Conservation (phyloP, 2,888 invertebrate genomes). For the Petrolisthes manimaculis region DNA sequence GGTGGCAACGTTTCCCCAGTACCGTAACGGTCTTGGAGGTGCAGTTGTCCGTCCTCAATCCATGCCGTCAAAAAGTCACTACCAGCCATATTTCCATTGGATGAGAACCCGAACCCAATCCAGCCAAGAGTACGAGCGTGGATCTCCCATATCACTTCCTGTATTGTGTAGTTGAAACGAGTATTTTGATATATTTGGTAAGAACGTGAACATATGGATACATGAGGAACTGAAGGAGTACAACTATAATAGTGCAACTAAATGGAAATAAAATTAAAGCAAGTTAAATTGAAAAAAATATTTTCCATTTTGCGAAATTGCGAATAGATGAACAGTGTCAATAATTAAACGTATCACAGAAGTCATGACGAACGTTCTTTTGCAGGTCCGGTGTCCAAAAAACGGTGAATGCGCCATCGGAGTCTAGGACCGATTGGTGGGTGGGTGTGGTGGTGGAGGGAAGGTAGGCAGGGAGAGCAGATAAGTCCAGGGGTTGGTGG, state of each 20-base stretch:
- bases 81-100: constrained; percentile 68
- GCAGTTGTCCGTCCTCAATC: constrained; percentile 66
- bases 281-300: no score
- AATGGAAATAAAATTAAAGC: no score
- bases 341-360: neutral
- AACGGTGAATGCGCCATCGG: constrained; percentile 38
- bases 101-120: constrained; percentile 69
- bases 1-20: constrained; percentile 58
- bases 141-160: constrained; percentile 52
- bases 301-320: no score
- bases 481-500: neutral
- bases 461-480: neutral
- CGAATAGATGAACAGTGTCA: no score
- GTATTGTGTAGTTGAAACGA: neutral
- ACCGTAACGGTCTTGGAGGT: constrained; percentile 66
- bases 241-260: neutral
- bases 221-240: neutral
- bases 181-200: neutral
- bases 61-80: constrained; percentile 69
- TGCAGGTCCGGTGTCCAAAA: constrained; percentile 36
- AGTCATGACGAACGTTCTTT: constrained; percentile 21
- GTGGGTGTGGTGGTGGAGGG: neutral
- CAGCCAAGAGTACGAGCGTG: constrained; percentile 67
- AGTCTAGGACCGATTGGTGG: constrained; percentile 35
- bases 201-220: neutral